Evolutionary conservation across 2,888 invertebrate species (phyloP), one percentile per base, ranked within the genome.

Genomic region (Blastobasis lacticolella): DNA sequence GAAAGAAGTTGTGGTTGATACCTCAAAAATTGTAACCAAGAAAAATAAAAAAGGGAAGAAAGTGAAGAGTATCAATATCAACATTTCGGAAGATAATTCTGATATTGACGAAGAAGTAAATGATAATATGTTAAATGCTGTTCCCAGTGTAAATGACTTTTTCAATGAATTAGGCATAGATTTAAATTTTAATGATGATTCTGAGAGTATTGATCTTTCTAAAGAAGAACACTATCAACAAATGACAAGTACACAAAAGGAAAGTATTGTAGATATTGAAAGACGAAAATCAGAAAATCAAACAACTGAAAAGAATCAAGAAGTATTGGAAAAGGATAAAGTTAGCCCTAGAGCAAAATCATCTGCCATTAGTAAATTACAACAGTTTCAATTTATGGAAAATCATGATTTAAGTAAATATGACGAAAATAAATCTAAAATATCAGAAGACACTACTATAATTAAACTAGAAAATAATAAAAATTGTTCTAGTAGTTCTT

Each of bases 91-190:
- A 46, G 54, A 60, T 8, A 65, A 57, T 57, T 49, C 38, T 47
- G 56, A 54, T 45, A 50, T 57, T 49, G 62, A 66, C 52, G 70
- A 67, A 57, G 71, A 74, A 46, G 52, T 58, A 6, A 54, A 54
- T 56, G 68, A 66, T 41, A 60, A 57, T 45, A 55, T 77, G 37
- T 63, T 88, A 42, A 78, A 88, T 57, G 79, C 71, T 56, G 73
- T 88, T 5, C 88, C 88, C 0, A 88, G 88, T 72, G 88, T 88
- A 0, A 84, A 89, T 69, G 86, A 88, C 64, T 71, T 73, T 36
- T 86, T 81, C 54, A 66, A 71, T 42, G 75, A 80, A 56, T 68
- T 86, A 54, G 77, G 73, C 45, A 77, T 86, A 41, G 71, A 83
- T 63, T 77, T 87, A 23, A 71, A 67, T 52, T 69, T 70, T 61